Conservation (phyloP, 92 coral and sea anemone genomes). For the Umimayanthus kanabou region DNA sequence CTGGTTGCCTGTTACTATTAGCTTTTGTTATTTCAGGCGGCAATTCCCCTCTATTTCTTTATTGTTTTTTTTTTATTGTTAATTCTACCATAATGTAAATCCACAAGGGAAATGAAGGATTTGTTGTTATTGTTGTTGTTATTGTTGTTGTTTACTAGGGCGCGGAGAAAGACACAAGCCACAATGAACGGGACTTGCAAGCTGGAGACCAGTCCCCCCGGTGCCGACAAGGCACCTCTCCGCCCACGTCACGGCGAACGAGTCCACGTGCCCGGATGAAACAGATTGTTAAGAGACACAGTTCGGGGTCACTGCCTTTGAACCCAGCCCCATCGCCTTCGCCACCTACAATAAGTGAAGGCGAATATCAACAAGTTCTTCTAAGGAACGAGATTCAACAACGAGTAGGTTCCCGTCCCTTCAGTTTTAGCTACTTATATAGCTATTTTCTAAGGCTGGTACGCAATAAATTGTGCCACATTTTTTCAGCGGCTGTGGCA, state of each 20-base stretch:
- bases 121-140: too few relatives aligned
- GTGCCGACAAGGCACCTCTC: not conserved
- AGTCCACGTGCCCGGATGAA: conserved; percentile 67
- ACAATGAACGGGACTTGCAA: conserved; percentile 32
- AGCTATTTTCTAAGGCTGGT: too few relatives aligned
- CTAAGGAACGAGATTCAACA: conserved; percentile 49
- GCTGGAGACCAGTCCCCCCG: conserved; percentile 31
- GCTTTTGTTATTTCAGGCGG: too few relatives aligned
- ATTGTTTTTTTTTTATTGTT: too few relatives aligned
- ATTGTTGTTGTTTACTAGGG: not conserved
- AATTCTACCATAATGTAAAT: too few relatives aligned
- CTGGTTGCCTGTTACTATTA: too few relatives aligned
- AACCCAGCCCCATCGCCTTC: conserved; percentile 78
- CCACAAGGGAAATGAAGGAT: too few relatives aligned
- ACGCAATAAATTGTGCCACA: too few relatives aligned
- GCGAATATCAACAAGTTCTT: conserved; percentile 56
- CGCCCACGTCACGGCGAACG: conserved; percentile 37
- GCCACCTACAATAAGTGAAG: conserved; percentile 80
- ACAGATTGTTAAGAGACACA: conserved; percentile 58
- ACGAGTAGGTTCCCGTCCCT: conserved; percentile 1
- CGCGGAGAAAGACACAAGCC: not conserved
- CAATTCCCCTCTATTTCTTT: too few relatives aligned
- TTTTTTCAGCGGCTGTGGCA: too few relatives aligned
- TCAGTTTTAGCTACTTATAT: not conserved
- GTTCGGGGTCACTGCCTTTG: conserved; percentile 53